A percentile compares a stretch with the other conserved stretches of the same genome.
These are phyloP conservation scores for Gallinago jamesoni DNA, from an alignment of 2,113 vertebrate genomes.

Conservation along the genomic window DNA sequence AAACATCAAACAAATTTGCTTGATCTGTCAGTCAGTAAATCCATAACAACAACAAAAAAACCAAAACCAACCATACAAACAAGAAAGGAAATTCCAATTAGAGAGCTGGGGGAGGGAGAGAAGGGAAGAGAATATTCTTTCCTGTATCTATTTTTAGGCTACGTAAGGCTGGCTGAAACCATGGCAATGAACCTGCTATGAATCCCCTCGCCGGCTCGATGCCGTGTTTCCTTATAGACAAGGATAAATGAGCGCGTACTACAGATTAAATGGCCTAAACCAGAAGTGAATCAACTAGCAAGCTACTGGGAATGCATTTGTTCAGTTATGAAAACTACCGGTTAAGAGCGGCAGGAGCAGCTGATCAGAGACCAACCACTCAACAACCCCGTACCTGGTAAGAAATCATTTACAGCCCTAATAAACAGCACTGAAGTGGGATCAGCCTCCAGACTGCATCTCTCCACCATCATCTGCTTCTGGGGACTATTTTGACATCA, in stretches of 20 bases:
- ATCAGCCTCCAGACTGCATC: background rate
- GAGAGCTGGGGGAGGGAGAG: background rate
- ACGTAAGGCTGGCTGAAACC: constrained; percentile 41
- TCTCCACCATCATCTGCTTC: background rate
- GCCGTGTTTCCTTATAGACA: constrained; percentile 24
- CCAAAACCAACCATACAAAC: background rate
- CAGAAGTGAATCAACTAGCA: background rate
- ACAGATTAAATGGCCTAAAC: background rate
- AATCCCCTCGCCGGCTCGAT: background rate
- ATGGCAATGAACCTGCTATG: constrained; percentile 58
- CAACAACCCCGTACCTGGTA: background rate
- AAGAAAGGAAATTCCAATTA: constrained; percentile 47
- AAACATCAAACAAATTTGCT: background rate
- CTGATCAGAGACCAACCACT: background rate
- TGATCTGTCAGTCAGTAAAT: constrained; percentile 18
- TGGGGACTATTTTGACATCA: background rate
- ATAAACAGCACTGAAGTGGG: background rate
- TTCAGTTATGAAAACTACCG: background rate
- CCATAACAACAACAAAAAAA: background rate
- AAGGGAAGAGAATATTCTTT: constrained; percentile 56
- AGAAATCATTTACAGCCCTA: background rate
- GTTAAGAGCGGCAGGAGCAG: background rate
- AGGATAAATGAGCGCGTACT: background rate
- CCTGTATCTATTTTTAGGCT: constrained; percentile 62
- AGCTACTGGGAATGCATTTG: background rate